These are phyloP conservation scores for Phenacoccus solenopsis DNA, from an alignment of 1,140 invertebrate species.

Conservation along the genomic window DNA sequence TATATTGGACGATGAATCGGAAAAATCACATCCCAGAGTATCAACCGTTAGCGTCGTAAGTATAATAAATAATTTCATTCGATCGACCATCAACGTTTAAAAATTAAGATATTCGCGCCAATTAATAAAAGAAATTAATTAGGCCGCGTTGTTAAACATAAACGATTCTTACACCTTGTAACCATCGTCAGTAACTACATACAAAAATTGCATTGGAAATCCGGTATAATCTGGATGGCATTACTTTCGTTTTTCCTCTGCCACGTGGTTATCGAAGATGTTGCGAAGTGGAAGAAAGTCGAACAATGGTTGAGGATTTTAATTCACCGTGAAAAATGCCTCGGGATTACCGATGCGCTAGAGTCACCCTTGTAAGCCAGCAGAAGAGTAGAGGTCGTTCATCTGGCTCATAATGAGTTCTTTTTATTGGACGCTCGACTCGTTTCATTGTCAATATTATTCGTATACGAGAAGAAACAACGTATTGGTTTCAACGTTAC, in stretches of 20 bases:
- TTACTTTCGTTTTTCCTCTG: neutral
- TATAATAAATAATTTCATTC: conserved; percentile 28
- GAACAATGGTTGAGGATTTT: too few species aligned
- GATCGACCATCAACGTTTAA: too few species aligned
- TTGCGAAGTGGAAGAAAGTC: neutral
- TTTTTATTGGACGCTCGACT: neutral
- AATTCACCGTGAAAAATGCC: too few species aligned
- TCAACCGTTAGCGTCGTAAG: conserved; percentile 23
- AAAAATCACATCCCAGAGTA: neutral
- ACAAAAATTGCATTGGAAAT: too few species aligned
- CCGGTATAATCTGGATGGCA: too few species aligned
- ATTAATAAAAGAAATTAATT: too few species aligned
- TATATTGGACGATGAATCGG: neutral
- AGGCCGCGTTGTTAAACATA: neutral
- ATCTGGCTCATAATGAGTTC: neutral
- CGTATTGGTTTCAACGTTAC: too few species aligned
- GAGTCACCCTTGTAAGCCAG: too few species aligned
- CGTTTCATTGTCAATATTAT: neutral
- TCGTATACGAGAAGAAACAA: too few species aligned
- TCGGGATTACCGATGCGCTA: neutral
- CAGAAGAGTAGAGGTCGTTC: neutral
- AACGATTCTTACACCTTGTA: too few species aligned
- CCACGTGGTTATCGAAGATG: neutral
- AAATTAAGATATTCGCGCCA: too few species aligned
- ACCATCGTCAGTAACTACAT: too few species aligned